Conservation (phyloP, 2,888 invertebrate species). For the Drosophila buzzatii region DNA sequence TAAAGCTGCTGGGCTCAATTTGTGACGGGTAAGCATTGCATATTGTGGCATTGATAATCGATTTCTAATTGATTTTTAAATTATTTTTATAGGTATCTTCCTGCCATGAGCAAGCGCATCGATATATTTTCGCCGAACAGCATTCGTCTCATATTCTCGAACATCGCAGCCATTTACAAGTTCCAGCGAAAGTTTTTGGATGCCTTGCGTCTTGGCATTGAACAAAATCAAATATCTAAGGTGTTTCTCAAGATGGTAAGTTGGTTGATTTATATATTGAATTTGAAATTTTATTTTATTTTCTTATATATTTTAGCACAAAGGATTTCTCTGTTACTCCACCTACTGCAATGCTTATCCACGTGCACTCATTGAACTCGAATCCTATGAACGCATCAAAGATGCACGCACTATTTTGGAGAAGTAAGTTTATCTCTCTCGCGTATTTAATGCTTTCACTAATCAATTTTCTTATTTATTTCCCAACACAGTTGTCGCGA, state of each 20-base stretch:
- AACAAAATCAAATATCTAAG: conserved; percentile 91
- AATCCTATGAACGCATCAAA: conserved; percentile 83
- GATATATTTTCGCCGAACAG: conserved; percentile 93
- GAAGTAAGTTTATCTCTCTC: conserved; percentile 73
- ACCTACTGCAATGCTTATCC: conserved; percentile 96
- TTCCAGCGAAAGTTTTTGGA: conserved; percentile 91
- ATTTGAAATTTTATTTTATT: not conserved
- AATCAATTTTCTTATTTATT: not conserved
- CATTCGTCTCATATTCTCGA: conserved; percentile 92
- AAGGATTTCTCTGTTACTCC: conserved; percentile 93
- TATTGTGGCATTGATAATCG: conserved; percentile 86
- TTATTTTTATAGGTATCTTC: conserved; percentile 87
- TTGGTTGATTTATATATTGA: not conserved
- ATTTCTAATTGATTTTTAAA: conserved; percentile 71
- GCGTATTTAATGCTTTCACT: not conserved
- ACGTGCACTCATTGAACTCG: conserved; percentile 87
- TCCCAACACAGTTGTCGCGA: conserved; percentile 89
- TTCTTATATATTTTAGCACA: conserved; percentile 86
- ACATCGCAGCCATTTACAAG: conserved; percentile 90
- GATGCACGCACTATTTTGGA: conserved; percentile 84
- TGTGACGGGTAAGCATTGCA: conserved; percentile 85
- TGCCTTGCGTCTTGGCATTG: conserved; percentile 89
- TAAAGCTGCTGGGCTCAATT: conserved; percentile 88
- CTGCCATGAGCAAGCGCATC: conserved; percentile 90
- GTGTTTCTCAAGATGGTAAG: conserved; percentile 91